Base-by-base conservation (phyloP, 2,888 invertebrate species). In the Chaitophorus viminalis region DNA sequence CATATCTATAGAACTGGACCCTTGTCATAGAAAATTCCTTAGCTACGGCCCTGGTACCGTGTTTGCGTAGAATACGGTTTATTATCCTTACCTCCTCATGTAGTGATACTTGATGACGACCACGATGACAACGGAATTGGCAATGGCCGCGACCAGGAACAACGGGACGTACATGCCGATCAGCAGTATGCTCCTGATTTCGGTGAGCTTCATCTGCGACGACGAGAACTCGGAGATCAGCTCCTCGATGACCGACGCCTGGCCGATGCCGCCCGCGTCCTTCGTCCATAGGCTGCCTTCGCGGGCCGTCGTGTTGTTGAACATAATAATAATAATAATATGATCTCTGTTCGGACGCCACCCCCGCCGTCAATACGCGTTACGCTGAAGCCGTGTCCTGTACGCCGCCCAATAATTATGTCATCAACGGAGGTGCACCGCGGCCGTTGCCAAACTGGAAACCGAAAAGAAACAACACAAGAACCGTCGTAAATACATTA, bases 91-190 rank as follows among this genome's bases (percentile, higher is more conserved):
- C 95, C 94, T 95, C 90, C 94, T 93, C 90, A 94, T 94, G 90
- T 94, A 94, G 89, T 94, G 93, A 90, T 94, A 94, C 90, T 94
- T 94, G 89, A 94, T 93, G 82, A 95, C 94, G 0, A 95, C 94
- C 5, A 94, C 92, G 85, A 95, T 94, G 2, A 95, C 93, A 18
- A 95, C 91, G n/a, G 93, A 92, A 90, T 95, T 95, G 5, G 94
- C 94, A 14, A 93, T 91, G 33, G 94, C 91, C 0, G 95, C 94
- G 78, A 94, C 90, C 29, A 94, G 90, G 89, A 94, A 94, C 6
- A 94, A 92, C 0, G 94, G 94, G 88, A 94, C 93, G 90, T 95
- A 95, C 33, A 94, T 91, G 0, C 92, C 92, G 88, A 95, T 94
- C 70, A 95, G 91, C 25, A 94, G 92, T 54, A 89, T 89, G 65